A percentile compares a stretch with the other conserved stretches of the same genome.
Conservation (phyloP, 2,113 vertebrate genomes). For the Jacana jacana region DNA sequence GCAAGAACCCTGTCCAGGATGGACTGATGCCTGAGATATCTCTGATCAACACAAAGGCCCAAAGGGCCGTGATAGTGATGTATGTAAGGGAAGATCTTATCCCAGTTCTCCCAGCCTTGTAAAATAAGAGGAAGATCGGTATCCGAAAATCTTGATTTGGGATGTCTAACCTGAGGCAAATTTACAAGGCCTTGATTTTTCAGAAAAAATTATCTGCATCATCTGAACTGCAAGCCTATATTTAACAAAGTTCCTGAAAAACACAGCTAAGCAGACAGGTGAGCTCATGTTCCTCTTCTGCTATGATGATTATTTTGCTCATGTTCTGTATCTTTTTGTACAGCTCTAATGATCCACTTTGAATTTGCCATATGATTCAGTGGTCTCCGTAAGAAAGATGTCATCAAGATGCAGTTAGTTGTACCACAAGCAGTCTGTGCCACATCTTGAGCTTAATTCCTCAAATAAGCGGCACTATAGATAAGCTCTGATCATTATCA, state of each 20-base stretch:
- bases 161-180: not conserved
- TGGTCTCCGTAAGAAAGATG: not conserved
- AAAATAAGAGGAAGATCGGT: not conserved
- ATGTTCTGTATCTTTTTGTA: not conserved
- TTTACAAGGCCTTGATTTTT: not conserved
- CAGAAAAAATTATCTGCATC: accelerated
- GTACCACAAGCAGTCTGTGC: not conserved
- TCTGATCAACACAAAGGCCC: not conserved
- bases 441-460: not conserved
- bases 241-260: not conserved
- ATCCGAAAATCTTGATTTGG: not conserved
- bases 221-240: not conserved
- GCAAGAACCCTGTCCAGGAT: not conserved
- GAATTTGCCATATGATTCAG: not conserved
- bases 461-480: not conserved
- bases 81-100: not conserved
- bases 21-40: accelerated
- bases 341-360: not conserved
- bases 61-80: not conserved
- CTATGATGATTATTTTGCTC: not conserved
- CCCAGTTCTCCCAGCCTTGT: not conserved
- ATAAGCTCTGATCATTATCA: constrained; percentile 9
- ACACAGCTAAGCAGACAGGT: not conserved
- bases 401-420: not conserved
- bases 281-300: not conserved